Conservation (phyloP, 2,888 invertebrate species). For the Drosophila subquinaria region DNA sequence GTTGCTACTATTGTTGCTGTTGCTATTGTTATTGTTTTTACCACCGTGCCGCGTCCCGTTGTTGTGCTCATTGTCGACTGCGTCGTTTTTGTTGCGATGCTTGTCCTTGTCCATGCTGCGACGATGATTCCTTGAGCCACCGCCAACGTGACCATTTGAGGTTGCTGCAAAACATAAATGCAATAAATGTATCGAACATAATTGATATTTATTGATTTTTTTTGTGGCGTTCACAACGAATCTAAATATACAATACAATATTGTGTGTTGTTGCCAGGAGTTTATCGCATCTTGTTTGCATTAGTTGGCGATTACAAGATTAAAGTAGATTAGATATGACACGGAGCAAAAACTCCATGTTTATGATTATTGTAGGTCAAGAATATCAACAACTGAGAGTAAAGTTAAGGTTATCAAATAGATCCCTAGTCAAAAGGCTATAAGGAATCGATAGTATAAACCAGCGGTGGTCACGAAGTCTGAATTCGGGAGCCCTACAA, state of each 20-base stretch:
- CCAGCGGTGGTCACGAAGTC: no score
- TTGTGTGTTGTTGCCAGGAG: slow-evolving; percentile 22
- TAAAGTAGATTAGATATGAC: slow-evolving; percentile 14
- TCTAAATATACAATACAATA: neutral
- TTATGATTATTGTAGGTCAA: no score
- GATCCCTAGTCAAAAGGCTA: no score
- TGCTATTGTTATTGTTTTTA: slow-evolving; percentile 60
- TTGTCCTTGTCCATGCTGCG: slow-evolving; percentile 85
- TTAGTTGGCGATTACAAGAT: slow-evolving; percentile 13
- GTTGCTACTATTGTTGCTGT: slow-evolving; percentile 57
- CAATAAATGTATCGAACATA: slow-evolving; percentile 11
- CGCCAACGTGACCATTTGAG: slow-evolving; percentile 77
- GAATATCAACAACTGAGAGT: no score
- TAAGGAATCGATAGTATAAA: no score
- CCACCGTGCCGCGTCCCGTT: slow-evolving; percentile 58
- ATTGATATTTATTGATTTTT: slow-evolving; percentile 45
- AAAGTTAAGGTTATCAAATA: no score
- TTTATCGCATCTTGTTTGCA: slow-evolving; percentile 4
- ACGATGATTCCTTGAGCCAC: slow-evolving; percentile 80
- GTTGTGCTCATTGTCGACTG: slow-evolving; percentile 67
- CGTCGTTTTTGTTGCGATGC: slow-evolving; percentile 68
- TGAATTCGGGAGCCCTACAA: no score
- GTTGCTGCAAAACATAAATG: slow-evolving; percentile 59
- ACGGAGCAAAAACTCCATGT: neutral
- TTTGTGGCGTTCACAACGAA: slow-evolving; percentile 6